Evolutionary conservation across 2,113 vertebrate genomes (phyloP).

Genomic region (Aspidoscelis tigris): DNA sequence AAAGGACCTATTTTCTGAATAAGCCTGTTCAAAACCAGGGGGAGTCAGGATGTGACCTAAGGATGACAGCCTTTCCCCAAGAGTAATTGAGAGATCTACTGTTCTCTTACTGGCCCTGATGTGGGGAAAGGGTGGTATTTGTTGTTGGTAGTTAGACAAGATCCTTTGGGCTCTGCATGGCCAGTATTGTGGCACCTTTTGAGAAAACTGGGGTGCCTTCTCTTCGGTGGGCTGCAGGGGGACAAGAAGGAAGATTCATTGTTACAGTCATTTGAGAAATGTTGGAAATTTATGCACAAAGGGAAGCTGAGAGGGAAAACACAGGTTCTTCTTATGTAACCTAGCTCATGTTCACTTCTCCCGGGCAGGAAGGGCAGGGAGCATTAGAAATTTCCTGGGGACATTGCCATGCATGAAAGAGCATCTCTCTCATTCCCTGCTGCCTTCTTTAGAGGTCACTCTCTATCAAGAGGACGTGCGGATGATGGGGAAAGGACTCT

Average conservation of each 20-base stretch:
- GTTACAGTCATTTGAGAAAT: no score
- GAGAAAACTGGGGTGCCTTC: neutral
- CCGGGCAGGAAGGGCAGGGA: neutral
- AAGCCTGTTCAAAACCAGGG: neutral
- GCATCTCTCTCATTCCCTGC: neutral
- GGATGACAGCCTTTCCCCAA: neutral
- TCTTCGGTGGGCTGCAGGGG: neutral
- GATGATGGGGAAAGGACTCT: neutral
- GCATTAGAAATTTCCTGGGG: neutral
- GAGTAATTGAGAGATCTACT: conserved; percentile 38
- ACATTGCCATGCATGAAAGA: neutral
- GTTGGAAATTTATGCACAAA: conserved; percentile 3
- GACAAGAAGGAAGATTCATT: no score
- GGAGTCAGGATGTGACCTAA: neutral
- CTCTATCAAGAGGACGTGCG: neutral
- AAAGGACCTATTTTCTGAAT: neutral
- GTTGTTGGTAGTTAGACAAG: neutral
- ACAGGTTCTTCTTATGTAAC: conserved; percentile 26
- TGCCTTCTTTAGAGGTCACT: conserved; percentile 11
- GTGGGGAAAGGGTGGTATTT: neutral
- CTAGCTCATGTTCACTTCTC: neutral
- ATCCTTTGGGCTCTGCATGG: neutral
- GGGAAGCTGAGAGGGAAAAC: conserved; percentile 20
- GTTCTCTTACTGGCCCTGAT: neutral
- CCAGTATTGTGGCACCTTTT: neutral